Conservation (phyloP, 2,797 vertebrate species). For the Sebastiscus tertius region DNA sequence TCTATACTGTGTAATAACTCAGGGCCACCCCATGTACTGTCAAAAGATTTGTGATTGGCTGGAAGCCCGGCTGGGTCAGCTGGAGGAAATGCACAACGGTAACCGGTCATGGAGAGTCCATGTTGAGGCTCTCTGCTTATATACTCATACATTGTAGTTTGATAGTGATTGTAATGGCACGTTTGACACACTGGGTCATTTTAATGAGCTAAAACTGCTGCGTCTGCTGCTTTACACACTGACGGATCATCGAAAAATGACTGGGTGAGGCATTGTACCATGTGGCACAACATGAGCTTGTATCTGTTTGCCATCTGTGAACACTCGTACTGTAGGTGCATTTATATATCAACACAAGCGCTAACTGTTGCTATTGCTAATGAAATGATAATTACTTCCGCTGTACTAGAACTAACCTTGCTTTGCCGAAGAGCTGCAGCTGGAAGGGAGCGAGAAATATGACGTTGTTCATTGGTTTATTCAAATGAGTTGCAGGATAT, state of each 20-base stretch:
- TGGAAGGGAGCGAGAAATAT: neutral
- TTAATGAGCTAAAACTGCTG: constrained; percentile 21
- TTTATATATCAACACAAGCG: neutral
- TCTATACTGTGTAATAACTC: neutral
- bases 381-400: constrained; percentile 32
- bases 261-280: neutral
- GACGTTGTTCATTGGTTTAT: constrained; percentile 30
- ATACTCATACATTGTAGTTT: neutral
- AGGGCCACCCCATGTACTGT: neutral
- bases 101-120: neutral
- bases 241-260: constrained; percentile 38
- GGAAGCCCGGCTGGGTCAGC: neutral
- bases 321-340: neutral
- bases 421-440: constrained; percentile 29
- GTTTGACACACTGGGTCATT: neutral
- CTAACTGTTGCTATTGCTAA: neutral
- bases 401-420: neutral
- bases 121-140: neutral
- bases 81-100: neutral
- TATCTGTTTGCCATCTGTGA: constrained; percentile 34
- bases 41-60: neutral
- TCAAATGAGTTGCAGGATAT: constrained; percentile 19
- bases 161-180: neutral
- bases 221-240: constrained; percentile 31
- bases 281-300: constrained; percentile 20